Conservation (phyloP, 1,140 invertebrate species). For the Nymphalis io region DNA sequence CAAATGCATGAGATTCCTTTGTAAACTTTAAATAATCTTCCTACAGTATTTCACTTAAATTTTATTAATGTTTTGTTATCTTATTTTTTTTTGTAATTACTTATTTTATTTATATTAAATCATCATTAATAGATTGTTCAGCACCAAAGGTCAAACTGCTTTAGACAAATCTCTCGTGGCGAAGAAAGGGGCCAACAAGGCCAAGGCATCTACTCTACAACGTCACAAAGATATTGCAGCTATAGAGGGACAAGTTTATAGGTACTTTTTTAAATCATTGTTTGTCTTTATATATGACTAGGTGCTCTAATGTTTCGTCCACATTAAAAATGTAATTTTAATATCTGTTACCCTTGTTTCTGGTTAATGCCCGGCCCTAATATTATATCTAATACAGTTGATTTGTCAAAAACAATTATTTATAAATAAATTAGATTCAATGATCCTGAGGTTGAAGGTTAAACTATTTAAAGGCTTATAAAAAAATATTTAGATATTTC, state of each 20-base stretch:
- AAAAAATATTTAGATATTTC: too few species aligned
- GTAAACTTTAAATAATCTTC: background rate
- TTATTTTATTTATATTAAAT: constrained; percentile 7
- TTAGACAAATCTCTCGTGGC: constrained; percentile 95
- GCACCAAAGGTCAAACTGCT: constrained; percentile 96
- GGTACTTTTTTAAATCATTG: constrained; percentile 57
- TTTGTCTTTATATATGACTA: too few species aligned
- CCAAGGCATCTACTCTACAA: constrained; percentile 86
- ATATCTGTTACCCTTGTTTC: too few species aligned
- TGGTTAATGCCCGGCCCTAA: too few species aligned
- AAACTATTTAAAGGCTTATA: too few species aligned
- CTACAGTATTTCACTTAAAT: background rate
- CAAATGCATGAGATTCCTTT: background rate
- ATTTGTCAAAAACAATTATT: too few species aligned
- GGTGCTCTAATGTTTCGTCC: too few species aligned
- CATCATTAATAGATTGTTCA: constrained; percentile 85
- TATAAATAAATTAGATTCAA: too few species aligned
- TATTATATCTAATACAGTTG: too few species aligned
- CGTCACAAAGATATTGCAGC: constrained; percentile 91
- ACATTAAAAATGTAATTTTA: too few species aligned
- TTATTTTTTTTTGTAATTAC: background rate
- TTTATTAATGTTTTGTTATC: constrained; percentile 6
- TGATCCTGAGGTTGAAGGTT: too few species aligned
- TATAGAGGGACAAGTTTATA: constrained; percentile 94
- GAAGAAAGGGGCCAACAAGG: constrained; percentile 87